Percentiles rank a stretch among this genome's conserved stretches.
Conservation (phyloP, 2,797 vertebrate genomes). For the Sebastes steindachneri region DNA sequence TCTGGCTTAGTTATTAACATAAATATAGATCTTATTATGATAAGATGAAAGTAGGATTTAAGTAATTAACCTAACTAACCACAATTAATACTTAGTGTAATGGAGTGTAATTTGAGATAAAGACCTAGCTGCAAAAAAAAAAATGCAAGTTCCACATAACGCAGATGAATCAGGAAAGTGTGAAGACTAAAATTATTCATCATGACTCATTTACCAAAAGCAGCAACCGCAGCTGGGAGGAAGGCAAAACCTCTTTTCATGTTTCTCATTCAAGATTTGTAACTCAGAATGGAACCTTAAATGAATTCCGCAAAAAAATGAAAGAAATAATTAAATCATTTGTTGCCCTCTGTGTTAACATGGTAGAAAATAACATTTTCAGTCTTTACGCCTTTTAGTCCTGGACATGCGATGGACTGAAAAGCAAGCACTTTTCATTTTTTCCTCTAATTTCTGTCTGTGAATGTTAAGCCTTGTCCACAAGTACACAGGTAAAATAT, state of each 20-base stretch:
- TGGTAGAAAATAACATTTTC: neutral
- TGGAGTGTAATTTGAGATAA: constrained; percentile 29
- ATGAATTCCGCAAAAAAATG: neutral
- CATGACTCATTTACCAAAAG: constrained; percentile 20
- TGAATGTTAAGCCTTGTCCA: no score
- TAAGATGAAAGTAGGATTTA: neutral
- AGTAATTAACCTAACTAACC: constrained; percentile 33
- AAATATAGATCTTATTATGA: neutral
- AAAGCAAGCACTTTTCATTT: neutral
- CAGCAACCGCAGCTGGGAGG: neutral
- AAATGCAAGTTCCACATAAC: neutral
- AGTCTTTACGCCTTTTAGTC: neutral
- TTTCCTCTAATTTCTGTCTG: no score
- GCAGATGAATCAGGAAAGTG: constrained; percentile 1
- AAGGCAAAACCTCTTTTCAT: neutral
- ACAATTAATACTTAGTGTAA: constrained; percentile 13
- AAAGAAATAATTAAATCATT: neutral
- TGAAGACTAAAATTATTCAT: constrained; percentile 5
- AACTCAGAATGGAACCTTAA: neutral
- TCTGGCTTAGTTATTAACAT: neutral
- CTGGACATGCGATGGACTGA: neutral
- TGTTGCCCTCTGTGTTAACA: neutral
- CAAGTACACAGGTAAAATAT: neutral
- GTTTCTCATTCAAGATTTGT: neutral
- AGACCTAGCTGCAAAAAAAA: neutral